Percentiles rank a stretch among this genome's conserved stretches.
phyloP scores from a whole-genome alignment of 2,888 invertebrate species.

The Flabesymbios commensalis region DNA sequence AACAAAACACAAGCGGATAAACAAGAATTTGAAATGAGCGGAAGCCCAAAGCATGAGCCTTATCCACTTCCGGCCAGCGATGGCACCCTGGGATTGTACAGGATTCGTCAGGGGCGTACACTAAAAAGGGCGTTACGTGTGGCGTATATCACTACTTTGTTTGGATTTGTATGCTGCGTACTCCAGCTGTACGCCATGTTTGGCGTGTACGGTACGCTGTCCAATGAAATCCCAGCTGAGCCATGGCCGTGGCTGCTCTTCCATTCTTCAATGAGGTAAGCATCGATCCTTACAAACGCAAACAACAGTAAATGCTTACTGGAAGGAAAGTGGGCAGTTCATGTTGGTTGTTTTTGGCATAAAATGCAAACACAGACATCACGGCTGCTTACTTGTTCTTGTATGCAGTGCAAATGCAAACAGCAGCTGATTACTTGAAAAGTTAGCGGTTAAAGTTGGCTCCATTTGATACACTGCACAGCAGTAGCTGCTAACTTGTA shows the following conservation, averaged over 20 bases:
- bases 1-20: no score
- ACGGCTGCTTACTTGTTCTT: no score
- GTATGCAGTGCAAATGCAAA: no score
- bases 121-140: conserved; percentile 65
- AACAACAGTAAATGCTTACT: no score
- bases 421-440: no score
- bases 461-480: no score
- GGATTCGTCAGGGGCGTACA: conserved; percentile 55
- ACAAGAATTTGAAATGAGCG: neutral
- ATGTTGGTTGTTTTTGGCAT: no score
- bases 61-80: conserved; percentile 24
- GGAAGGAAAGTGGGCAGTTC: no score
- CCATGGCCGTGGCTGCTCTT: conserved; percentile 68
- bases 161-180: conserved; percentile 65
- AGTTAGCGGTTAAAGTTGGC: no score
- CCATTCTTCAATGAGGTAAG: conserved; percentile 61
- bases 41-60: conserved; percentile 13
- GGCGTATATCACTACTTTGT: conserved; percentile 65
- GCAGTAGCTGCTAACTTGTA: no score
- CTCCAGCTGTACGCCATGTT: conserved; percentile 65
- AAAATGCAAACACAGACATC: no score
- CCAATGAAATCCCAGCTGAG: conserved; percentile 49
- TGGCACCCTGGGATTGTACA: conserved; percentile 36
- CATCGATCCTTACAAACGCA: no score
- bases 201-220: conserved; percentile 64